Evolutionary conservation across 92 coral and sea anemone species (phyloP).

Genomic region (Epizoanthus scotinus): DNA sequence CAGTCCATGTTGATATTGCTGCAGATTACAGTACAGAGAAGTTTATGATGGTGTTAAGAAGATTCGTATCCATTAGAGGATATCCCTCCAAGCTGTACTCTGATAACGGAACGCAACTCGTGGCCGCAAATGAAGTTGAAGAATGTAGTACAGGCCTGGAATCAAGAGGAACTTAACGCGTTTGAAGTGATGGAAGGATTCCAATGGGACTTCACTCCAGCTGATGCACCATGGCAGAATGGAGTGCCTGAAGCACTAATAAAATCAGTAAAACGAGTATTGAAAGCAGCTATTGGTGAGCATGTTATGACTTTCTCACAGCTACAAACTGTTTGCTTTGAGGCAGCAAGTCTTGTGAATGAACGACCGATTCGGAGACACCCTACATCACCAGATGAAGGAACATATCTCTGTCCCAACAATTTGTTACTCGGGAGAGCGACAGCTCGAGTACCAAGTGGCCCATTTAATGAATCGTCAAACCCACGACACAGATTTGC

Average conservation of each 20-base stretch:
- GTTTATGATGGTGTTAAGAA: conserved; percentile 12
- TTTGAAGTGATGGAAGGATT: conserved; percentile 27
- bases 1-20: conserved; percentile 25
- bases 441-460: no score
- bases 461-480: conserved; percentile 43
- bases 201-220: conserved; percentile 40
- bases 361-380: conserved; percentile 46
- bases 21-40: conserved; percentile 29
- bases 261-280: conserved; percentile 47
- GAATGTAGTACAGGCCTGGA: background rate
- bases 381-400: conserved; percentile 45
- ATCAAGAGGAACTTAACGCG: background rate
- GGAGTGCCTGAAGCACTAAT: conserved; percentile 53
- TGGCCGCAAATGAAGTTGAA: background rate
- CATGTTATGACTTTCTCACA: conserved; percentile 43
- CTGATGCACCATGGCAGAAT: conserved; percentile 58
- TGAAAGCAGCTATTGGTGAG: conserved; percentile 42
- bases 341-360: conserved; percentile 49
- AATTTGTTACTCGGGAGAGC: conserved; percentile 57
- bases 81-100: background rate
- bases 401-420: conserved; percentile 51
- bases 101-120: conserved; percentile 5
- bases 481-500: conserved; percentile 34
- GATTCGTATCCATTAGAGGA: background rate
- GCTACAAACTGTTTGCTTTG: conserved; percentile 45